Base-by-base conservation (phyloP, 2,888 invertebrate genomes). In the Celastrina argiolus region DNA sequence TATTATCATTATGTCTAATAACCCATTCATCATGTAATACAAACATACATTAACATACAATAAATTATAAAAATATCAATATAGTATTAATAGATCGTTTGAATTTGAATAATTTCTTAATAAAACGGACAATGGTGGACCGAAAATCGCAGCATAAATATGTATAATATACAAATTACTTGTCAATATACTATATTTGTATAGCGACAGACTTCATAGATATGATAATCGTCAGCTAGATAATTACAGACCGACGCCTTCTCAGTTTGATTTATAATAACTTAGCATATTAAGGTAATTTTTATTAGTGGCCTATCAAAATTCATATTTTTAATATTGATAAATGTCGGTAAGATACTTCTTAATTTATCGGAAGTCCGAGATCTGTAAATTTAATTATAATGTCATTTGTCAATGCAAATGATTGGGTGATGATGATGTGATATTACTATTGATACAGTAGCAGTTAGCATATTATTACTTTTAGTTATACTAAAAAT, bases 91-190 rank as follows among this genome's bases (percentile, higher is more conserved):
- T 16, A 36, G 36, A 39, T 61, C 61, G 61, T 36, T 61, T 34
- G 22, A 61, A 61, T 61, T 61, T 61, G 18, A 39, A 61, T 59
- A 61, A 61, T 61, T 61, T 61, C 39, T 61, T 61, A 61, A 61
- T 61, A 61, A 34, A 61, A 31, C 31, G 31, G 31, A 31, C 58
- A 58, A 58, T 58, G 58, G 28, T n/a, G 31, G 58, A 7, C 31
- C 58, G 58, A 58, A 58, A 61, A 39, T 18, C 18, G 22, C 36
- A 36, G 18, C 36, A 39, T 61, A 39, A 61, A 61, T 61, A 51
- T 22, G 51, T 51, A 18, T 51, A 7, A 18, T 51, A 39, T 39
- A 61, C 61, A 61, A 61, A 39, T 61, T 36, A 39, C 61, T 58
- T 58, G 31, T 36, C 61, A 36, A n/a, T 36, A 36, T 59, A 36